Evolutionary conservation across 2,797 vertebrate genomes (phyloP), one percentile per base, ranked within the genome.

Genomic region (Brachymystax lenok): DNA sequence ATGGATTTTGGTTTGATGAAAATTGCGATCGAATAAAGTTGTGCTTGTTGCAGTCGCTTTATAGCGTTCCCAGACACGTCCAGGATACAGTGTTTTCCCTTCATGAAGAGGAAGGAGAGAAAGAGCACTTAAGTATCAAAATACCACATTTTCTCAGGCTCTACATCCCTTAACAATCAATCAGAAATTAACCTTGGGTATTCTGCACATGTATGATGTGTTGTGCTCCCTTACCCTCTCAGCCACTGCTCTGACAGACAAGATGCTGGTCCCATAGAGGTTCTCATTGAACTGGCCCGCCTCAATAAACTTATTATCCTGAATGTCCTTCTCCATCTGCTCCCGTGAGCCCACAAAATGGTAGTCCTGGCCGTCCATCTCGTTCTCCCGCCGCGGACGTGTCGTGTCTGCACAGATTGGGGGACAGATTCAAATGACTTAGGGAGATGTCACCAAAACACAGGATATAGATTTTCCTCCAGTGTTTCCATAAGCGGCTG

Each of bases 1-100:
- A 99, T 95, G 80, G 98, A 99, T 96, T 98, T 99, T 93, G 98
- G 98, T 96, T 99, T 99, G 93, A 99, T 98, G 95, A 99, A 99
- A 94, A 99, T 96, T 90, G 98, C 97, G 79, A 99, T 97, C 64
- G 98, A 95, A 91, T 97, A 98, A 87, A 99, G 97, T 94, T 99
- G 97, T 95, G 98, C 96, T 96, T 98, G 97, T 92, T 99, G 97
- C 94, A 99, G 96, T 91, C 98, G 95, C 94, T 99, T 99, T 92
- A 99, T 99, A 77, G 98, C 98, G 77, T 99, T 99, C 85, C 98
- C 98, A 74, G 98, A 99, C 81, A 99, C 98, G 69, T 99, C 98
- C 91, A 99, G 94, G 90, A 99, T 99, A 93, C 98, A 99, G 91
- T 99, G 98, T 84, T 99, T 99, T 86, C 98, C 97, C 97, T 99